Evolutionary conservation across 2,888 invertebrate genomes (phyloP), one percentile per base, ranked within the genome.

Genomic region (Gymnocheta viridis): DNA sequence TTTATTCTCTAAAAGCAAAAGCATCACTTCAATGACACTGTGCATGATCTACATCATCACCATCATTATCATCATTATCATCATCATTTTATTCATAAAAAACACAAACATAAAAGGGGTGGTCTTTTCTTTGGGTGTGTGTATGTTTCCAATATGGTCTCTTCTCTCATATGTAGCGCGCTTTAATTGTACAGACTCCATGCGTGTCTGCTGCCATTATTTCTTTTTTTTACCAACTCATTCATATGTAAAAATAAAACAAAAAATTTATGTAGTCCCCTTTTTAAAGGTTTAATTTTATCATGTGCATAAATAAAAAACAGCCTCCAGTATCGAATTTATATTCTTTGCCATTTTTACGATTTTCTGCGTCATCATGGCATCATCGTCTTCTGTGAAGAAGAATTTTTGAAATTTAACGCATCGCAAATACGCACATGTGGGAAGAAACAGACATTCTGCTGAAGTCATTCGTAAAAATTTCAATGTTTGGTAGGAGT

Each of bases 331-430:
- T 47, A 54, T 67, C 14, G 58, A 67, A 76, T 76, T 58, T 14
- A 24, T 81, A 82, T 82, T 79, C 24, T 69, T 77, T 84, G 85
- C 82, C 80, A 67, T 58, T 85, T 86, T 73, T 80, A 64, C 64
- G 60, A 66, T 72, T 54, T 56, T 86, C 85, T 85, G 82, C 85
- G 67, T 79, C 72, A 85, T 82, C 83, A 84, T 85, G 86, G 79
- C 86, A 85, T 74, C 78, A 51, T 78, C 51, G 78, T 41, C 22
- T n/a, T 44, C n/a, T 17, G 10, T 12, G 4, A 14, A 6, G 47
- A 54, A 54, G 51, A 62, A 70, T 38, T 51, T 78, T 70, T 76
- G 38, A 72, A 74, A 27, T 69, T 47, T 22, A 56, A 82, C 24
- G 67, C 60, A 29, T 49, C 19, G 17, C 32, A 66, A 56, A 67